phyloP scores from a whole-genome alignment of 2,797 vertebrate genomes.

The Ctenochaetus hawaiiensis region DNA sequence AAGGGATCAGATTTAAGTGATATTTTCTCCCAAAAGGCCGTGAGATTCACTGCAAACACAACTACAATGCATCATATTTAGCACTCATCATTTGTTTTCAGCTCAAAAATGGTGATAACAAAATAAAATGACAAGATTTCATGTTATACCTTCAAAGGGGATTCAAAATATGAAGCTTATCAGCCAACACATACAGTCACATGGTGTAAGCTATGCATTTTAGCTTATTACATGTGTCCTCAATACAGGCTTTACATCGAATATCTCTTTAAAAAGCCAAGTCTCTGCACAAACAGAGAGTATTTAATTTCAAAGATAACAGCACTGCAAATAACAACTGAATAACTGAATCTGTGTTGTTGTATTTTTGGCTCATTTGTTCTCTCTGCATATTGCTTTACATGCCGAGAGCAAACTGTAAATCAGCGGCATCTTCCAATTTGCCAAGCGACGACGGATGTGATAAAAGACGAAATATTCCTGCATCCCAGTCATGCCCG shows the following conservation, averaged over 20 bases:
- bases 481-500: constrained; percentile 36
- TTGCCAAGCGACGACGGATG: constrained; percentile 39
- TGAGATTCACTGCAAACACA: too few species aligned
- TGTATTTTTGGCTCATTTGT: constrained; percentile 55
- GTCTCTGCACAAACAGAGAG: constrained; percentile 22
- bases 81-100: neutral
- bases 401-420: constrained; percentile 56
- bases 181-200: neutral
- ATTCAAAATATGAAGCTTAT: neutral
- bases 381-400: constrained; percentile 50
- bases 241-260: neutral
- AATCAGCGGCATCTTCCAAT: constrained; percentile 57
- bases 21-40: too few species aligned
- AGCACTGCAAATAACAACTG: constrained; percentile 35
- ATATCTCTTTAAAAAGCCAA: neutral
- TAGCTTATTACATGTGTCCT: constrained; percentile 4
- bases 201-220: constrained; percentile 1
- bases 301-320: constrained; percentile 39
- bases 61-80: neutral
- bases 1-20: too few species aligned
- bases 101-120: neutral
- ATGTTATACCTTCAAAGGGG: constrained; percentile 1
- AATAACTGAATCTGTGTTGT: constrained; percentile 41
- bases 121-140: neutral
- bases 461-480: constrained; percentile 59